Conservation (phyloP, 2,113 vertebrate species). For the Aldabrachelys gigantea region DNA sequence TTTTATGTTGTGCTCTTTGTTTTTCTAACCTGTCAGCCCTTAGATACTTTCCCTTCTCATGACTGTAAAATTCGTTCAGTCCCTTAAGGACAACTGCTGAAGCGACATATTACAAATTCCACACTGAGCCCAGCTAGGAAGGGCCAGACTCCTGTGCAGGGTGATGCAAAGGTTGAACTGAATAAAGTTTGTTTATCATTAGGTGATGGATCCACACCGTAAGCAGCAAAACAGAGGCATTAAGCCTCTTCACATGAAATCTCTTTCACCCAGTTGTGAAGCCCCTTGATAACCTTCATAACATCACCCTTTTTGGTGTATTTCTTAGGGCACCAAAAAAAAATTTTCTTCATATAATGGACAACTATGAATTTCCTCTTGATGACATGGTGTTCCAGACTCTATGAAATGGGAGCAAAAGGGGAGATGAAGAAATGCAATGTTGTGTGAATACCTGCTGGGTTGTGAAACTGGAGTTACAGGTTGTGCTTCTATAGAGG, state of each 20-base stretch:
- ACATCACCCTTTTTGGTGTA: background rate
- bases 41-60: rapidly evolving
- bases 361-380: background rate
- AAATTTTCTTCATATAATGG: background rate
- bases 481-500: background rate
- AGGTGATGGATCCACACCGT: background rate
- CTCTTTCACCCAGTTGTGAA: background rate
- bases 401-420: background rate
- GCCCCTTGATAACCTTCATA: background rate
- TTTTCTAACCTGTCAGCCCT: conserved; percentile 4
- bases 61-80: background rate
- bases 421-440: background rate
- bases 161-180: background rate
- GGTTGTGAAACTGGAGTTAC: background rate
- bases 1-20: conserved; percentile 12
- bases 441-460: background rate
- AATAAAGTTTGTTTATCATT: background rate
- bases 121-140: background rate
- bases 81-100: background rate
- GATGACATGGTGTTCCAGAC: background rate
- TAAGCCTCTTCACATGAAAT: background rate
- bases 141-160: background rate
- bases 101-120: background rate
- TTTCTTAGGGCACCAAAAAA: background rate
- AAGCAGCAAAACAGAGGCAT: rapidly evolving